Evolutionary conservation across 2,888 invertebrate species (phyloP), one percentile per base, ranked within the genome.

Genomic region (Agrochola lychnidis): DNA sequence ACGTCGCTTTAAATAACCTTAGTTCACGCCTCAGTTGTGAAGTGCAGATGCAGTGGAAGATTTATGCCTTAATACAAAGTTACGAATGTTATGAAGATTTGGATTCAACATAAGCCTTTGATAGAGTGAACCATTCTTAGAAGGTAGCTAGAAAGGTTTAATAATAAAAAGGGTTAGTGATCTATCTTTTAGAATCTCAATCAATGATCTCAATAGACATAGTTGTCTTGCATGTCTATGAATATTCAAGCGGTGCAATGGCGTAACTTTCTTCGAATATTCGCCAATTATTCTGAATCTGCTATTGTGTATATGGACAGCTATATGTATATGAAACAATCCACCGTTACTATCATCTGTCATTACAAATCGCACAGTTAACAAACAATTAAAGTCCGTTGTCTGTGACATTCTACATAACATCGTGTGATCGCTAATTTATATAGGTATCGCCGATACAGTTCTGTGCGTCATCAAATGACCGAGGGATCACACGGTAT

Each of bases 401-500:
- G 70, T 70, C 59, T 63, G 25, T 73, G 53, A 70, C 73, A 81
- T 77, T 79, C 56, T 71, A 75, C 63, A 70, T 74, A 66, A 61
- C 48, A 63, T 75, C 57, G 40, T 78, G 63, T 75, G 75, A 73
- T 82, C 73, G 73, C 71, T 86, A 88, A 88, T 90, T 90, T 88
- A 87, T 19, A 69, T 45, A 82, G 40, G 76, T 67, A 71, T 68
- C 40, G 51, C 82, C 81, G 81, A 85, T 84, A 88, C 87, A 87
- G 86, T 84, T 87, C 80, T 83, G 82, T 88, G 84, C 84, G 83
- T 89, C 87, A 90, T 85, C 83, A 90, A 90, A 91, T 89, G 89
- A 87, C 83, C 84, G 82, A 82, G 82, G 82, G 87, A 90, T 91
- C 89, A 90, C 90, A 91, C 89, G 76, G 78, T 78, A 86, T 85